Evolutionary conservation across 2,113 vertebrate genomes (phyloP).

Genomic region (Coturnix japonica): DNA sequence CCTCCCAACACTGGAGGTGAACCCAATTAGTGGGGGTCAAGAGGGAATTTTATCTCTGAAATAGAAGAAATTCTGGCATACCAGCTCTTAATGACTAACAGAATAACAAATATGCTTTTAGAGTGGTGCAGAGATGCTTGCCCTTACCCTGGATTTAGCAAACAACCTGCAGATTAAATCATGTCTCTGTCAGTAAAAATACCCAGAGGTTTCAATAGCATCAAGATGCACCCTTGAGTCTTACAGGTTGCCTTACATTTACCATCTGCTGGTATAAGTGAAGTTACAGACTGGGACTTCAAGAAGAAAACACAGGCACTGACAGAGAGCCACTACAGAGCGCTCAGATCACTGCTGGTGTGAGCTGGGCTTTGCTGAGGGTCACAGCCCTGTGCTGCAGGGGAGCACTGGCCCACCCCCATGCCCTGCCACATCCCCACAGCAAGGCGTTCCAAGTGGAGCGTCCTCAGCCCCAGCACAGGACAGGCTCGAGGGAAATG

Average conservation of each 20-base stretch:
- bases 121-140: background rate
- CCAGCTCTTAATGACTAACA: background rate
- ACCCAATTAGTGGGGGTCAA: background rate
- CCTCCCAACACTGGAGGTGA: background rate
- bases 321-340: background rate
- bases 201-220: background rate
- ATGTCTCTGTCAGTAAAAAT: background rate
- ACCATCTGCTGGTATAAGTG: rapidly evolving
- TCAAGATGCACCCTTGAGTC: background rate
- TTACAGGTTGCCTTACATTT: background rate
- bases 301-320: background rate
- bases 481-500: background rate
- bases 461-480: background rate
- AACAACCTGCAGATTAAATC: background rate
- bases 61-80: background rate
- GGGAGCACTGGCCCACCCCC: background rate
- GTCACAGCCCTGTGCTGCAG: background rate
- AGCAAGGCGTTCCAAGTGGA: background rate
- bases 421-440: rapidly evolving
- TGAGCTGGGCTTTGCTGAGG: background rate
- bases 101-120: background rate
- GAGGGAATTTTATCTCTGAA: background rate
- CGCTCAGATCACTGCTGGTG: rapidly evolving
- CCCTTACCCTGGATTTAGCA: background rate
- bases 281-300: background rate